phyloP scores from a whole-genome alignment of 1,140 invertebrate species.

The Eupristina koningsbergeri region DNA sequence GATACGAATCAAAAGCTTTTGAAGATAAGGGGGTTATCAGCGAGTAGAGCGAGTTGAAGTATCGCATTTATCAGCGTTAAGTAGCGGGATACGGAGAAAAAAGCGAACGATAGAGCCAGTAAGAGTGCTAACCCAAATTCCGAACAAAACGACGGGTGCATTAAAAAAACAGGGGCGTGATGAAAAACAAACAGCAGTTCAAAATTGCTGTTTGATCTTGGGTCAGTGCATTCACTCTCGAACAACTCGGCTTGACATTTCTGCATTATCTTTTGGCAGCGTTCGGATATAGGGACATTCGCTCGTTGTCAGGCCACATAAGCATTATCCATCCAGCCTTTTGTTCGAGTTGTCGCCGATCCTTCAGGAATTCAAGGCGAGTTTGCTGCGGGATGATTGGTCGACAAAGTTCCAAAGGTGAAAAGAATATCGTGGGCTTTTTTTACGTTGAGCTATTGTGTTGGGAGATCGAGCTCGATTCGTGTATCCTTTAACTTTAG shows the following conservation, averaged over 20 bases:
- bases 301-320: not conserved
- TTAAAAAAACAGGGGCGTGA: constrained; percentile 73
- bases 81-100: constrained; percentile 6
- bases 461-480: constrained; percentile 7
- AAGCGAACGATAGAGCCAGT: not conserved
- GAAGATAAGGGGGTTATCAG: not conserved
- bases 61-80: constrained; percentile 8
- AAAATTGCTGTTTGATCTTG: constrained; percentile 74
- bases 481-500: not conserved
- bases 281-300: not conserved
- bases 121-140: constrained; percentile 70
- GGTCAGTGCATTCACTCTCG: constrained; percentile 68
- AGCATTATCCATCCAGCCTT: not conserved
- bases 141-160: constrained; percentile 72
- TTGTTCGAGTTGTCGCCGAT: not conserved
- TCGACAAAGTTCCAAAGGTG: not conserved
- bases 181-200: constrained; percentile 74
- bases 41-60: not conserved
- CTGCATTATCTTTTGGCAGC: not conserved
- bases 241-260: constrained; percentile 62
- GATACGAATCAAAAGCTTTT: constrained; percentile 20
- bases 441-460: not conserved
- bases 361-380: constrained; percentile 9
- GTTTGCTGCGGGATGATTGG: not conserved
- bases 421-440: not conserved